A percentile compares a stretch with the other conserved stretches of the same genome.
phyloP scores from a whole-genome alignment of 2,888 invertebrate genomes.

The Philereme transversata region DNA sequence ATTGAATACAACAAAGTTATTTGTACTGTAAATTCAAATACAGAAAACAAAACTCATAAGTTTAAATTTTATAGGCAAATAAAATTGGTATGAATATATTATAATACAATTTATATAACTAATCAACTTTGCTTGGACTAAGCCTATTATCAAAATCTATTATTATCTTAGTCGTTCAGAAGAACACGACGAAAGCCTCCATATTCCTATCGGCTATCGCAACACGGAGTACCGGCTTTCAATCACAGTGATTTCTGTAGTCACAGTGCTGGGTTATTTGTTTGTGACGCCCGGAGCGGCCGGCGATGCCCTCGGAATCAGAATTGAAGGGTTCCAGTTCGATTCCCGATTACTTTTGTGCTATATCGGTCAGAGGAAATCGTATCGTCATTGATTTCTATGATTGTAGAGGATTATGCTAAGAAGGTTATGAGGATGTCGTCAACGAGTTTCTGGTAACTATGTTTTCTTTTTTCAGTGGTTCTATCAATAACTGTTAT shows the following conservation, averaged over 20 bases:
- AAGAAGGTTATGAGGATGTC: background rate
- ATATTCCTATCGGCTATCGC: slow-evolving; percentile 26
- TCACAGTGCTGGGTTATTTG: slow-evolving; percentile 67
- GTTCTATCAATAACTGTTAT: too few species aligned
- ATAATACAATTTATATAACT: too few species aligned
- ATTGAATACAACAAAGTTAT: too few species aligned
- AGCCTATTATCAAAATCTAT: too few species aligned
- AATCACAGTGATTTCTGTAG: slow-evolving; percentile 67
- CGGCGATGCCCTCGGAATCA: slow-evolving; percentile 55
- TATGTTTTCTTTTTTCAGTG: too few species aligned
- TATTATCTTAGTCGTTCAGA: too few species aligned
- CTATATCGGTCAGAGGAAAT: slow-evolving; percentile 23
- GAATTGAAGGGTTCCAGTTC: slow-evolving; percentile 56
- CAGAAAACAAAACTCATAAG: too few species aligned
- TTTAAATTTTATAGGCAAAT: too few species aligned
- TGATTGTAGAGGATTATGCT: background rate
- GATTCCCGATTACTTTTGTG: slow-evolving; percentile 36
- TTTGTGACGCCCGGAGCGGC: slow-evolving; percentile 66
- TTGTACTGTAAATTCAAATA: too few species aligned
- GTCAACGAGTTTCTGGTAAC: too few species aligned
- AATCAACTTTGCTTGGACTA: too few species aligned
- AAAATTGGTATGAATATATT: too few species aligned
- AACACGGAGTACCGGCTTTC: slow-evolving; percentile 50
- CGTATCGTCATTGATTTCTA: slow-evolving; percentile 4
- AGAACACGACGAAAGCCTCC: background rate